A percentile compares a stretch with the other conserved stretches of the same genome.
Conservation (phyloP, 2,888 invertebrate genomes). For the Lasioglossum zephyrum region DNA sequence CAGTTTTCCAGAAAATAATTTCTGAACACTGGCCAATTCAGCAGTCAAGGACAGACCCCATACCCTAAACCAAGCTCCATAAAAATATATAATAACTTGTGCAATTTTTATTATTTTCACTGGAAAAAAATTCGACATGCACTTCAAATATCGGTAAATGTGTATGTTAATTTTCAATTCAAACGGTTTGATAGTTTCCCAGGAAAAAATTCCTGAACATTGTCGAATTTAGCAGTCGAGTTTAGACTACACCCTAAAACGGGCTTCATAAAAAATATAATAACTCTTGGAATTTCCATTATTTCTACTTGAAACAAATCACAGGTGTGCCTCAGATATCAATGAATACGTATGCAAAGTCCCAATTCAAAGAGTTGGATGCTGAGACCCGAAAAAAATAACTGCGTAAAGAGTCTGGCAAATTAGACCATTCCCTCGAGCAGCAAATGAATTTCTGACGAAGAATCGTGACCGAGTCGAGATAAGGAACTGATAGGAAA, state of each 20-base stretch:
- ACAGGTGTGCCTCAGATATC: neutral
- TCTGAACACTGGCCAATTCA: no score
- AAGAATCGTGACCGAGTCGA: neutral
- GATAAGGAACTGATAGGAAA: neutral
- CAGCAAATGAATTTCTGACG: neutral
- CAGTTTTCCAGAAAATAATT: fast-evolving
- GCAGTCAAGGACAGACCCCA: no score
- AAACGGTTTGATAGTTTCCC: neutral
- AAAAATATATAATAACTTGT: neutral
- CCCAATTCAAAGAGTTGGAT: neutral
- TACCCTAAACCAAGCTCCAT: no score
- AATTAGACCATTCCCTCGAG: neutral
- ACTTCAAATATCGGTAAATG: neutral
- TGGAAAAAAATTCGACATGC: neutral
- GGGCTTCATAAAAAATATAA: neutral
- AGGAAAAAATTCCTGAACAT: neutral
- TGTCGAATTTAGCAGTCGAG: neutral
- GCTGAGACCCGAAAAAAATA: neutral
- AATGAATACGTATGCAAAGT: neutral
- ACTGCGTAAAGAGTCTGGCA: no score
- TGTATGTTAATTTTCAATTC: neutral
- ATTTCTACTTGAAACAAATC: neutral
- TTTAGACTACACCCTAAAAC: neutral
- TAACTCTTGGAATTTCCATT: neutral
- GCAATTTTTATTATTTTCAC: neutral